Base-by-base conservation (phyloP, 2,797 vertebrate species). In the Gadopsis marmoratus region DNA sequence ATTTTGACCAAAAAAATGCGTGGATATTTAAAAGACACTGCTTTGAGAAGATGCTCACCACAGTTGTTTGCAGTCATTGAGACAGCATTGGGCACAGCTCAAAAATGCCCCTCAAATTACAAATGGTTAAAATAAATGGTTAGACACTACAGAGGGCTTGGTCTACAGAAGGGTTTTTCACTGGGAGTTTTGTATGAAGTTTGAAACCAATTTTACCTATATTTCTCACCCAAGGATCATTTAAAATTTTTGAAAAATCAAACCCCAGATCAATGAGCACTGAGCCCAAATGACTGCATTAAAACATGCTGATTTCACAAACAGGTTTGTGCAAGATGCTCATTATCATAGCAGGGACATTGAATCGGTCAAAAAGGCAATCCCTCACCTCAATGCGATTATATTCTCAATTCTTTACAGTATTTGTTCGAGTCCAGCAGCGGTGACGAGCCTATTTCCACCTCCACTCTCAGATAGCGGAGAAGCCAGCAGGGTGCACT, bases 391-490 rank as follows among this genome's bases (percentile, higher is more conserved):
- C 55, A 29, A 64, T 45, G 39, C 48, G 17, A 79, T 79, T 67
- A 72, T 56, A 61, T 70, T 79, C 33, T 54, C 21, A 41, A 72
- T 61, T 81, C 37, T 82, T 78, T 72, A 59, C 39, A 13, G 17
- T 56, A 51, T 74, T 67, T 65, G 47, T 54, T 67, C 3, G 4
- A 74, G 70, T 53, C 5, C 51, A 35, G 62, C 39, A 16, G 41
- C 41, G 13, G 16, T n/a, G 80, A 86, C 62, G 76, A 65, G 50
- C 39, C 26, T 33, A 65, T 84, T 90, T 84, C 56, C 39, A 77
- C 81, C 79, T 84, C 83, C 26, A 51, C 47, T 78, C 56, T 65
- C 65, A 50, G 23, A 72, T 8, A 33, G 19, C 39, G 14, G 17
- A 10, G 61, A 71, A 69, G 71, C 51, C 84, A 73, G 82, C 72